These are phyloP conservation scores for Gymnogyps californianus DNA, from an alignment of 2,113 vertebrate species.

Conservation along the genomic window DNA sequence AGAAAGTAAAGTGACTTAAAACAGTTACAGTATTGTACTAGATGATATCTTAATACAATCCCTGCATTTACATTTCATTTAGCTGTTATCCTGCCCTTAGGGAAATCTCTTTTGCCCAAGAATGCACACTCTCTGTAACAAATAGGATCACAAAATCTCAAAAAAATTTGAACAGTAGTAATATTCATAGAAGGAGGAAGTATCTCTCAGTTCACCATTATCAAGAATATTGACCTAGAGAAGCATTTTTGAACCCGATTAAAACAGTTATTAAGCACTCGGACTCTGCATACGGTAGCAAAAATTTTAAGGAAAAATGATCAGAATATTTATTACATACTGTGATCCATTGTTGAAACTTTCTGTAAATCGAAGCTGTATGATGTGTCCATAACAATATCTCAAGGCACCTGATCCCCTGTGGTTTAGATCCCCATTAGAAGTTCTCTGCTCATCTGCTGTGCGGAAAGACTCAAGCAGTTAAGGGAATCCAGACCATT, in stretches of 20 bases:
- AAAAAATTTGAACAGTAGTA: not conserved
- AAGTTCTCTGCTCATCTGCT: not conserved
- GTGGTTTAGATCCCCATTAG: not conserved
- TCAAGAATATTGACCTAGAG: not conserved
- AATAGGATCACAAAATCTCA: not conserved
- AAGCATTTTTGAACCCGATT: not conserved
- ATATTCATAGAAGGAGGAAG: not conserved
- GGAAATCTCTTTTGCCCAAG: constrained; percentile 37
- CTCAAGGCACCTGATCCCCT: not conserved
- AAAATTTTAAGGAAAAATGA: not conserved
- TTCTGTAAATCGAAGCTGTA: not conserved
- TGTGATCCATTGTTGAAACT: not conserved
- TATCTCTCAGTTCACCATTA: not conserved
- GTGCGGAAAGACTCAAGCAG: not conserved
- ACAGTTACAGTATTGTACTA: not conserved
- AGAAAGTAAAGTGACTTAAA: not conserved
- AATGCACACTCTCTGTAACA: not conserved
- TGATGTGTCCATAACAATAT: not conserved
- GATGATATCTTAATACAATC: not conserved
- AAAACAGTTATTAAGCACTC: not conserved
- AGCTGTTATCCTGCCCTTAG: constrained; percentile 19
- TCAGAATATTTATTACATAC: not conserved
- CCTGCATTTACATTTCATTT: constrained; percentile 33
- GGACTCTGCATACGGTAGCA: not conserved
- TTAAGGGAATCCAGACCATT: not conserved